Evolutionary conservation across 2,113 vertebrate species (phyloP).

Genomic region (Tachysurus fulvidraco): DNA sequence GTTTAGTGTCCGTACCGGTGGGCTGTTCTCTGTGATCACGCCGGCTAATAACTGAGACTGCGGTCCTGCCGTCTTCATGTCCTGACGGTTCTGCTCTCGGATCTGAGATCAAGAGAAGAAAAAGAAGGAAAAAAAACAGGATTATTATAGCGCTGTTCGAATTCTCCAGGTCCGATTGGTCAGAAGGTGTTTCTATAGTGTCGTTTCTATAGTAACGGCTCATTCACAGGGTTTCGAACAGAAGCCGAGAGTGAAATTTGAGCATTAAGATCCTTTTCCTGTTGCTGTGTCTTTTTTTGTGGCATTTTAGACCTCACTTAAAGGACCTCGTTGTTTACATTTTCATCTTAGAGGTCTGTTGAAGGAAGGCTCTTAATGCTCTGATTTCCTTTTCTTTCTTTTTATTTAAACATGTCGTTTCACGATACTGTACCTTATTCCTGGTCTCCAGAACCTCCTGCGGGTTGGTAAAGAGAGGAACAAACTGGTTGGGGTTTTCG

Average conservation of each 20-base stretch:
- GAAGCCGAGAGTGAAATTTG: neutral
- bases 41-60: constrained; percentile 93
- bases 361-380: neutral
- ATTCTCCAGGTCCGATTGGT: neutral
- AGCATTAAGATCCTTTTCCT: too few species aligned
- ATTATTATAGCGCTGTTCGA: too few species aligned
- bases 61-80: constrained; percentile 93
- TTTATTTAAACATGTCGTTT: neutral
- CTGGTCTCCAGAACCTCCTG: constrained; percentile 95
- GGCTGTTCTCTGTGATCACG: constrained; percentile 85
- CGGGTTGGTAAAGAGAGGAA: constrained; percentile 95
- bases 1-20: constrained; percentile 74
- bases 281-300: neutral
- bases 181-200: neutral
- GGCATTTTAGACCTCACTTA: neutral
- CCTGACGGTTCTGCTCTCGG: constrained; percentile 93
- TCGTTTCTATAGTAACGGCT: neutral
- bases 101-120: constrained; percentile 71
- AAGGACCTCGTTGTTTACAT: neutral
- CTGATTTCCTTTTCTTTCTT: neutral
- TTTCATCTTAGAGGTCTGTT: neutral
- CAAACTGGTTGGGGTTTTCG: constrained; percentile 95
- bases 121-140: neutral
- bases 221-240: too few species aligned
- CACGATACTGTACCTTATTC: constrained; percentile 81